These are phyloP conservation scores for Drosophila limbata DNA, from an alignment of 2,888 invertebrate species.

Conservation along the genomic window DNA sequence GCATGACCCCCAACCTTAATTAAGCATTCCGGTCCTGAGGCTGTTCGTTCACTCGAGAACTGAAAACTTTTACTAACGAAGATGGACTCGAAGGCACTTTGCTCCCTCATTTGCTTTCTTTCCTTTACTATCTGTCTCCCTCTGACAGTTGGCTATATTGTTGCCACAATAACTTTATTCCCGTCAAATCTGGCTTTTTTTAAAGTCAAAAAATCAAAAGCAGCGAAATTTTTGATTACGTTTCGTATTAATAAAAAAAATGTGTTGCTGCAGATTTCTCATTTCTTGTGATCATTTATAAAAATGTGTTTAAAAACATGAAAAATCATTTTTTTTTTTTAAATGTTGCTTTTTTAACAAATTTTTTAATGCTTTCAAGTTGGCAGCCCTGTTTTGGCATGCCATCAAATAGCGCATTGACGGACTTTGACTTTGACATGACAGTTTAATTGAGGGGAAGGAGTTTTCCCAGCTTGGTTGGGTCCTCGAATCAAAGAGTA, in stretches of 20 bases:
- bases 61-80: slow-evolving; percentile 24
- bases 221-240: no score
- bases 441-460: slow-evolving; percentile 73
- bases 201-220: neutral
- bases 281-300: no score
- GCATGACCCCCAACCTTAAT: slow-evolving; percentile 1
- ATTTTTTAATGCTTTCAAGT: neutral
- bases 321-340: no score
- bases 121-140: neutral
- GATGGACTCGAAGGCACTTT: slow-evolving; percentile 16
- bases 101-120: neutral
- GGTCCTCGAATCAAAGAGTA: slow-evolving; percentile 5
- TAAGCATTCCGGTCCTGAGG: slow-evolving; percentile 27
- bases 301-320: no score
- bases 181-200: neutral
- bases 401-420: slow-evolving; percentile 54
- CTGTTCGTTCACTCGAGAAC: slow-evolving; percentile 12
- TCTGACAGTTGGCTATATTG: neutral
- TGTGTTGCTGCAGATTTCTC: no score
- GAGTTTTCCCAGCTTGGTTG: neutral
- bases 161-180: neutral
- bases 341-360: no score
- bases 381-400: neutral
- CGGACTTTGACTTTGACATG: slow-evolving; percentile 71
- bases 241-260: no score